These are phyloP conservation scores for Drosophila kokeensis DNA, from an alignment of 2,888 invertebrate genomes.

Conservation along the genomic window DNA sequence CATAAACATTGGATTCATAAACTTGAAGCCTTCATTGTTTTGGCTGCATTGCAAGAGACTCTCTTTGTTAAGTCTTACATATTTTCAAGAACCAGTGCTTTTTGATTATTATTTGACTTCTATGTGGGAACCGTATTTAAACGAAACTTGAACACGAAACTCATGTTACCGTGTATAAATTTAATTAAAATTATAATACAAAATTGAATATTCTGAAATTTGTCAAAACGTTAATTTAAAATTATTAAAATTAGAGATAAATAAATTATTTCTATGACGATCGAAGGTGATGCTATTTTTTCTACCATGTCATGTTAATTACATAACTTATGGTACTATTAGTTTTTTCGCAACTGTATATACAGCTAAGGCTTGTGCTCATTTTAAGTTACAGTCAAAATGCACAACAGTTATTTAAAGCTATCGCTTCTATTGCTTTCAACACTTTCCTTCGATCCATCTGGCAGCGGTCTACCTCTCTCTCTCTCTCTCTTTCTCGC, in stretches of 20 bases:
- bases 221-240: neutral
- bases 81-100: neutral
- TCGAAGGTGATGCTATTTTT: neutral
- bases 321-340: neutral
- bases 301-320: neutral
- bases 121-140: neutral
- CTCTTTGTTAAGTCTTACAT: neutral
- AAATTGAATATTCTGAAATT: neutral
- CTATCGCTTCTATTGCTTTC: neutral
- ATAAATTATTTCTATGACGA: neutral
- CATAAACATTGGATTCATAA: neutral
- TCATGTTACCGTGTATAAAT: neutral
- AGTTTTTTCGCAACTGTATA: neutral
- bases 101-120: neutral
- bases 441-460: conserved; percentile 3
- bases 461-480: neutral
- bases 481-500: neutral
- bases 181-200: neutral
- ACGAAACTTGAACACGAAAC: neutral
- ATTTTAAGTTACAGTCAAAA: neutral
- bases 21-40: neutral
- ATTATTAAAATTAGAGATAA: neutral
- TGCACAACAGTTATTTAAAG: conserved; percentile 2
- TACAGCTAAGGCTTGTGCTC: neutral
- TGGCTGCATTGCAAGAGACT: neutral